Evolutionary conservation across 2,797 vertebrate species (phyloP), one percentile per base, ranked within the genome.

Genomic region (Acropternis orthonyx): DNA sequence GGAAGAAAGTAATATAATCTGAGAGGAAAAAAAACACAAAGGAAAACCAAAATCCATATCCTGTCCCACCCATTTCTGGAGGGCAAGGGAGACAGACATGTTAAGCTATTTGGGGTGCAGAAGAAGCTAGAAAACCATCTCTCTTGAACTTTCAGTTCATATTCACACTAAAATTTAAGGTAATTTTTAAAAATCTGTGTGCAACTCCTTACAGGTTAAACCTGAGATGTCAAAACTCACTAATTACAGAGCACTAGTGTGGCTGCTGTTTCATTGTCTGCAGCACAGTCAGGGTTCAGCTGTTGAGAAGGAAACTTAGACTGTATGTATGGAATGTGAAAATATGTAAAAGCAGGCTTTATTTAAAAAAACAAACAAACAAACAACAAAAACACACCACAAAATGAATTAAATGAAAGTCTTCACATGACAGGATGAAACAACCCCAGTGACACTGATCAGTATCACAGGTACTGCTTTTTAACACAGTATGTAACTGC

Each of bases 221-320:
- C 20, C 15, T 34, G 39, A 89, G 52, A 56, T 5, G 15, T 30
- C 61, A 71, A 76, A 91, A 39, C 13, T 49, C 39, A 23, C 54
- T 55, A 58, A 80, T 43, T 77, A 72, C 49, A 76, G 56, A 74
- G 66, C 2, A 1, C 11, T 32, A 24, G 6, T 5, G 27, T 52
- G 32, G 59, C 76, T 89, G 55, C 59, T 87, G 14, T 74, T 75
- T 61, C 27, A 26, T 2, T 41, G 27, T 55, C 68, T 82, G 44
- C 28, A 84, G 59, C 26, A 72, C 10, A 18, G 24, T 27, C 65
- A 85, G 8, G 51, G 85, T 34, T 89, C 62, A 66, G 20, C 39
- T 85, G 63, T 4, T 51, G 51, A 93, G 24, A 93, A 81, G 67
- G 27, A 74, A 88, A 89, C n/a, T 68, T 16, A 34, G 15, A 74